Base-by-base conservation (phyloP, 1,140 invertebrate species). In the Delia radicum region DNA sequence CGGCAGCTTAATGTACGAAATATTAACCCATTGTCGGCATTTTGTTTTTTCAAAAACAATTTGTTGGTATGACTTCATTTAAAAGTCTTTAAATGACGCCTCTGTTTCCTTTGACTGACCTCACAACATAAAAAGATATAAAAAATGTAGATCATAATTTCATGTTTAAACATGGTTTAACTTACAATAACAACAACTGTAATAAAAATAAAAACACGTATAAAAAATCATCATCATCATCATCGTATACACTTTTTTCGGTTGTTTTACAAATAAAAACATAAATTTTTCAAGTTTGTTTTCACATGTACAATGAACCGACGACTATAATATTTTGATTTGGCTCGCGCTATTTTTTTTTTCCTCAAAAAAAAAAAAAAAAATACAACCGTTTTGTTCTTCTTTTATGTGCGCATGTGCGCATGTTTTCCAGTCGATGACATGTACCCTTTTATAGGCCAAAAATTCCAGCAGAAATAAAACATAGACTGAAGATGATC, bases 401-500 rank as follows among this genome's bases (percentile, higher is more conserved):
- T n/a, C n/a, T n/a, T n/a, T n/a, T n/a, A n/a, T n/a, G n/a, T n/a
- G n/a, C n/a, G 21, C 18, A 55, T 55, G 48, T 33, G 65, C 29
- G 65, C 65, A 69, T 69, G 65, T 33, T n/a, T 37, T 12, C 12
- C 28, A 69, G 65, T 24, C 65, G 29, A 69, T 69, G 65, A 69
- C 65, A 69, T 69, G 65, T 69, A 69, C 65, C 65, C 65, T 69
- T 69, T 69, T 69, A 29, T 67, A 67, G 65, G 65, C 29, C 29
- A 69, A 33, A 10, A 69, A 33, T 69, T 69, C 29, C 27, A 67
- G 18, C 13, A 69, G 33, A 33, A 37, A 37, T 31, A n/a, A 33
- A 37, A 5, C 3, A 55, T 21, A 55, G n/a, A 21, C 18, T 10
- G 4, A 33, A 42, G 3, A 37, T 10, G 15, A 15, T 15, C 37